Evolutionary conservation across 2,888 invertebrate species (phyloP).

Genomic region (Meloe dianella): DNA sequence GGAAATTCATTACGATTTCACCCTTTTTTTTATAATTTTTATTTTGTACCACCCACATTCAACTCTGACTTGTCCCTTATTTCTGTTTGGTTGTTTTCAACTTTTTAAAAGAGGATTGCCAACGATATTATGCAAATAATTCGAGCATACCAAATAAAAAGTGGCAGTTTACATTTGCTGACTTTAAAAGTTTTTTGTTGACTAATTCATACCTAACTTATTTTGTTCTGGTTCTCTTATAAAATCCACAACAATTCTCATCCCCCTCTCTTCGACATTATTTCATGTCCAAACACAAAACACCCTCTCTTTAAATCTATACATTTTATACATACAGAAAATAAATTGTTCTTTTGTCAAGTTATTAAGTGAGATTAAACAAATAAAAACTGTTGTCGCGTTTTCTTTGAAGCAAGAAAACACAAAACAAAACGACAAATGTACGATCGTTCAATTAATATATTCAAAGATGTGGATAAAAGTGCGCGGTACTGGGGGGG

Average conservation of each 20-base stretch:
- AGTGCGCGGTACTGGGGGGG: conserved; percentile 37
- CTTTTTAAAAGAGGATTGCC: conserved; percentile 47
- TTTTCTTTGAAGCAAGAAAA: conserved; percentile 38
- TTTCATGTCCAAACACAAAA: conserved; percentile 42
- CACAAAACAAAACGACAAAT: conserved; percentile 58
- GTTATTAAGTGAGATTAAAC: conserved; percentile 54
- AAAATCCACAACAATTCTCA: too few relatives aligned
- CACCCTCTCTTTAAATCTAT: conserved; percentile 35
- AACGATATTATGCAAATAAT: conserved; percentile 57
- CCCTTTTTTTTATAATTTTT: background rate
- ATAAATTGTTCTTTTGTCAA: conserved; percentile 36
- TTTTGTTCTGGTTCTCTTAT: conserved; percentile 47
- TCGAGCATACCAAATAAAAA: conserved; percentile 54
- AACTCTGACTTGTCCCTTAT: background rate
- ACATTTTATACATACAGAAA: conserved; percentile 31
- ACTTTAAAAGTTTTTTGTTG: conserved; percentile 57
- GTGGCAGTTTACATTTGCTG: conserved; percentile 57
- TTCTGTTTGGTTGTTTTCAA: background rate
- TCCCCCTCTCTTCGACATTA: too few relatives aligned
- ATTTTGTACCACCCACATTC: background rate
- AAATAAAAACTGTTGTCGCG: conserved; percentile 57
- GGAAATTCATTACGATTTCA: background rate
- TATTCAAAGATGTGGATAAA: conserved; percentile 49
- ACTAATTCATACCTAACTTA: conserved; percentile 57
- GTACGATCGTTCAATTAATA: conserved; percentile 60